These are phyloP conservation scores for Oxygymnocypris stewartii DNA, from an alignment of 2,113 vertebrate species.

Conservation along the genomic window DNA sequence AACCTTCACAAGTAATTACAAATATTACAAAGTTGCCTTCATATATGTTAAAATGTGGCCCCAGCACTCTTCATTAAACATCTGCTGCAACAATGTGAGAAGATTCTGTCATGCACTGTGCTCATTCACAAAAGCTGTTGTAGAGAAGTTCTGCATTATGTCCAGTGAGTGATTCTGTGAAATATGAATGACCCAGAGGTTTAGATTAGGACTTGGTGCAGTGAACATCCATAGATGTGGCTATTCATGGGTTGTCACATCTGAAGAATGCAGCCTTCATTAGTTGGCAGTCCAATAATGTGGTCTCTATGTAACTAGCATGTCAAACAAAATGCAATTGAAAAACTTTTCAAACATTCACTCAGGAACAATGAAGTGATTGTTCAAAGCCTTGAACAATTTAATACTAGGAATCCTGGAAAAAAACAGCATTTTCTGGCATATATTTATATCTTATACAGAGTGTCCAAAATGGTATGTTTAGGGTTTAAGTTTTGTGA, in stretches of 20 bases:
- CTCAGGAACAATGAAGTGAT: conserved; percentile 33
- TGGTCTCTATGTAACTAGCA: conserved; percentile 45
- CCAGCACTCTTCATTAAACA: conserved; percentile 9
- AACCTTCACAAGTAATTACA: neutral
- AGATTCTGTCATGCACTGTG: neutral
- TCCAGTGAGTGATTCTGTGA: conserved; percentile 51
- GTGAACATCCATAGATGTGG: conserved; percentile 57
- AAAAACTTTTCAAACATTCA: conserved; percentile 35
- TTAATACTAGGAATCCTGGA: neutral
- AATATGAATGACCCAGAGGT: conserved; percentile 45
- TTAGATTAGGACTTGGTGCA: conserved; percentile 59
- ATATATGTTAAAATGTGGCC: neutral
- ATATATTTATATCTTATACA: neutral
- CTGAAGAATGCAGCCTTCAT: conserved; percentile 61
- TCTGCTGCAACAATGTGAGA: neutral
- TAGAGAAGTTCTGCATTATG: conserved; percentile 37
- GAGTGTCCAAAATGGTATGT: neutral
- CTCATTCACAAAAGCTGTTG: conserved; percentile 6
- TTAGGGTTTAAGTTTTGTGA: conserved; percentile 17
- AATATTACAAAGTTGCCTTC: neutral
- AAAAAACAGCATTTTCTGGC: neutral
- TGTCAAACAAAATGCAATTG: conserved; percentile 49
- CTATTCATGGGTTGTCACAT: conserved; percentile 63
- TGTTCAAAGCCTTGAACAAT: conserved; percentile 6
- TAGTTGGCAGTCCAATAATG: conserved; percentile 42